These are phyloP conservation scores for Ramphastos sulfuratus DNA, from an alignment of 2,113 vertebrate genomes.

Conservation along the genomic window DNA sequence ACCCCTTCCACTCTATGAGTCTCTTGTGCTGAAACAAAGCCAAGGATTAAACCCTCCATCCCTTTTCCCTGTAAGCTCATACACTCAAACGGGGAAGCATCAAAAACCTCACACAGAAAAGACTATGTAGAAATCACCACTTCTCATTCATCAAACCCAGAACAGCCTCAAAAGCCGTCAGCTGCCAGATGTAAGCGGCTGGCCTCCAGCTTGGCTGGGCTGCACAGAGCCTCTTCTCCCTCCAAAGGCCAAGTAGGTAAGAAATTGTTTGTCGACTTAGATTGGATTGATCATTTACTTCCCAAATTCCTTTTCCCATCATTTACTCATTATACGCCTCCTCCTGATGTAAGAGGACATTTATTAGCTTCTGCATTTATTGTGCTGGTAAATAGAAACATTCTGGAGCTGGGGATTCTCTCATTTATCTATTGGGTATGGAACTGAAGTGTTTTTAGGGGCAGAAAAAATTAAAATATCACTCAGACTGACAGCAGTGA, in stretches of 20 bases:
- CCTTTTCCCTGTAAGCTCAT: not conserved
- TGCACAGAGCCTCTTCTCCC: constrained; percentile 18
- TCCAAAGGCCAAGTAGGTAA: constrained; percentile 69
- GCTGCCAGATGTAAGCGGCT: not conserved
- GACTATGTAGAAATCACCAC: not conserved
- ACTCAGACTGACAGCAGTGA: constrained; percentile 75
- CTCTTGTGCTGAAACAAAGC: not conserved
- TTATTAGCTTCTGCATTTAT: constrained; percentile 78
- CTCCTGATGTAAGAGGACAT: constrained; percentile 75
- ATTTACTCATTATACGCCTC: constrained; percentile 80
- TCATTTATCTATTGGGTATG: constrained; percentile 73
- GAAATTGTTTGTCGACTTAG: constrained; percentile 73
- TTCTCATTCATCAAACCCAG: not conserved
- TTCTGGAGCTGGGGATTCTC: constrained; percentile 68
- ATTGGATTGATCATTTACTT: constrained; percentile 76
- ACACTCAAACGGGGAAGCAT: not conserved
- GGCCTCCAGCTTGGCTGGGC: not conserved
- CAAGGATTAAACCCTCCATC: not conserved
- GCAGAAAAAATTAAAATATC: constrained; percentile 80
- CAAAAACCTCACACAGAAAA: not conserved
- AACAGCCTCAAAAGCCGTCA: constrained; percentile 3
- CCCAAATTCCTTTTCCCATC: constrained; percentile 75
- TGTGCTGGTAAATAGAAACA: constrained; percentile 70
- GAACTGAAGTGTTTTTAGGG: constrained; percentile 72
- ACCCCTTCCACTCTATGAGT: no score